Base-by-base conservation (phyloP, 2,888 invertebrate genomes). In the Trimorus sp. region DNA sequence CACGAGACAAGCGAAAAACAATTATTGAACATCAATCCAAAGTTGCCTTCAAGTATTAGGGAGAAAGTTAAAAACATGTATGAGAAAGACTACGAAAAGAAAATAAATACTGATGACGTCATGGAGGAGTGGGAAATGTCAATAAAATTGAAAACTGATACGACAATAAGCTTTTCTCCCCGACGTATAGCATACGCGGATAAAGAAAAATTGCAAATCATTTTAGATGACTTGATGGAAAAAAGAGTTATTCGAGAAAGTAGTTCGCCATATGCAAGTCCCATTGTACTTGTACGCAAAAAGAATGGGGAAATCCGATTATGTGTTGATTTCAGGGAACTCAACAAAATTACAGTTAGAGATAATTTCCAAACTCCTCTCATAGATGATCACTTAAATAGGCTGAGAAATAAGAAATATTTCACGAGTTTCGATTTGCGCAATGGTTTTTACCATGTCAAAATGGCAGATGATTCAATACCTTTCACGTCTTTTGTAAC, bases 301-400 rank as follows among this genome's bases (percentile, higher is more conserved):
- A 58, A 58, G 56, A 58, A 12, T 12, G 56, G 56, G n/a, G 56
- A 58, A 4, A 58, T 58, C n/a, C 12, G 56, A 9, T 37, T 58
- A n/a, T 58, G 38, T 14, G 56, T 58, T 1, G 56, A 58, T 37
- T 58, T 2, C 12, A 8, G 48, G 6, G 12, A 48, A 14, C 7
- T 48, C 1, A 48, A 48, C n/a, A 48, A 48, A 6, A 5, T 48
- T 2, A 48, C 48, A 6, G 14, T 12, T 12, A 48, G n/a, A 12
- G 48, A 48, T n/a, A 48, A 48, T 48, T 48, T 48, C 6, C 48
- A 7, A 1, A 48, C 12, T 12, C n/a, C 48, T 48, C 12, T 48
- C n/a, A 48, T 48, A 3, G 48, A 12, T 2, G 12, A 48, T 48
- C 48, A 48, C 40, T 40, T 40, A 40, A 7, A 40, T 9, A 40